phyloP scores from a whole-genome alignment of 2,888 invertebrate genomes.

The Heliconius sara region DNA sequence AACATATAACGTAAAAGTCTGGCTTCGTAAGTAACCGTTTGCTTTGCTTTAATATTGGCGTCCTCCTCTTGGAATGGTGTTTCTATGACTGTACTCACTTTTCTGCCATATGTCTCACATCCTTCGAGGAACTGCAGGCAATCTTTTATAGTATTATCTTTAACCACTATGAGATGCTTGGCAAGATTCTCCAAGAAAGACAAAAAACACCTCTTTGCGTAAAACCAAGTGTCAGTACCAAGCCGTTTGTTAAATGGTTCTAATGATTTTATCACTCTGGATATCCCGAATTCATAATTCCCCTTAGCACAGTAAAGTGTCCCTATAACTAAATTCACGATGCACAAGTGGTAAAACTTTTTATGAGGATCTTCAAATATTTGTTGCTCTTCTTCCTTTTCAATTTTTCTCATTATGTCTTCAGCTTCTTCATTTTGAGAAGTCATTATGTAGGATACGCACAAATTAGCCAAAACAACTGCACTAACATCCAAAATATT shows the following conservation, averaged over 20 bases:
- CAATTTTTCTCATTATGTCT: constrained; percentile 98
- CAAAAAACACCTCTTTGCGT: constrained; percentile 97
- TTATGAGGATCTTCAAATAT: constrained; percentile 96
- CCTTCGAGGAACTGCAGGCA: constrained; percentile 95
- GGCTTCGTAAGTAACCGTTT: constrained; percentile 96
- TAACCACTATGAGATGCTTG: constrained; percentile 94
- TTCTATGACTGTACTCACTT: constrained; percentile 92
- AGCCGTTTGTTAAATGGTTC: constrained; percentile 97
- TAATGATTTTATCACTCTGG: constrained; percentile 97
- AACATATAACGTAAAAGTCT: constrained; percentile 92
- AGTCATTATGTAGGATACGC: constrained; percentile 99
- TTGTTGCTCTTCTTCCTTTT: constrained; percentile 97
- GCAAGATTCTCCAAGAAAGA: constrained; percentile 95
- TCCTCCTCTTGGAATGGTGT: constrained; percentile 90
- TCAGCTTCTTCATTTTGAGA: constrained; percentile 99
- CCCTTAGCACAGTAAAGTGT: constrained; percentile 99
- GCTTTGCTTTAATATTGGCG: constrained; percentile 89
- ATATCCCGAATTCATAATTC: constrained; percentile 99
- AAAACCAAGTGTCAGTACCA: constrained; percentile 99
- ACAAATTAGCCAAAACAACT: constrained; percentile 98
- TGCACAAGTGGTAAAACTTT: constrained; percentile 97
- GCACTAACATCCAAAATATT: constrained; percentile 97
- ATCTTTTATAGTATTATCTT: constrained; percentile 94
- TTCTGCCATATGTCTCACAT: constrained; percentile 93
- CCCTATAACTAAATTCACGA: constrained; percentile 99